phyloP scores from a whole-genome alignment of 1,140 invertebrate genomes.

The Solenopsis fugax region DNA sequence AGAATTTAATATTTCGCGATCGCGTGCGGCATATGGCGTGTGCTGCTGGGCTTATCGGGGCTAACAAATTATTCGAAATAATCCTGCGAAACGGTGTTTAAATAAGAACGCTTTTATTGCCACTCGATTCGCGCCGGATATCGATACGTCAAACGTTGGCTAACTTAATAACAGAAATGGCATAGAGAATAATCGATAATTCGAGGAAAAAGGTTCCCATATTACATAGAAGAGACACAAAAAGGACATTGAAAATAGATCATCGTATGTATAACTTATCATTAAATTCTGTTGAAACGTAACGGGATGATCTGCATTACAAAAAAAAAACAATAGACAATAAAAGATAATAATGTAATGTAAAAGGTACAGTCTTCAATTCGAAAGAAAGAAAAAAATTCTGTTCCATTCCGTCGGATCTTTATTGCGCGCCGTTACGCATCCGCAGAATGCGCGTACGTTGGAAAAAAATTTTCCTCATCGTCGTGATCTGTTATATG shows the following conservation, averaged over 20 bases:
- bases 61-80: slow-evolving; percentile 59
- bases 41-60: slow-evolving; percentile 43
- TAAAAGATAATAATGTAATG: neutral
- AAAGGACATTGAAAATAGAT: neutral
- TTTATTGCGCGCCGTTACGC: slow-evolving; percentile 31
- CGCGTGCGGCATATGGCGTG: slow-evolving; percentile 45
- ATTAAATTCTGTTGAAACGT: neutral
- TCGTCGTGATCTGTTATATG: slow-evolving; percentile 3
- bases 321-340: neutral
- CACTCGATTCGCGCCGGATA: slow-evolving; percentile 39
- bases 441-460: neutral
- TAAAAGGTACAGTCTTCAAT: neutral
- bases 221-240: neutral
- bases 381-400: neutral
- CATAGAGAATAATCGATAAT: slow-evolving; percentile 5
- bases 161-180: slow-evolving; percentile 5
- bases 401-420: neutral
- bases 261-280: neutral
- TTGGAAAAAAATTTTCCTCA: slow-evolving; percentile 32
- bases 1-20: slow-evolving; percentile 52
- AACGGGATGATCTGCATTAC: neutral
- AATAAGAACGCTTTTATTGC: slow-evolving; percentile 56
- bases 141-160: slow-evolving; percentile 13
- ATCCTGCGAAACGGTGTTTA: slow-evolving; percentile 41
- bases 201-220: neutral